Percentiles rank a stretch among this genome's conserved stretches.
These are phyloP conservation scores for Hyles euphorbiae DNA, from an alignment of 1,140 invertebrate species.

Conservation along the genomic window DNA sequence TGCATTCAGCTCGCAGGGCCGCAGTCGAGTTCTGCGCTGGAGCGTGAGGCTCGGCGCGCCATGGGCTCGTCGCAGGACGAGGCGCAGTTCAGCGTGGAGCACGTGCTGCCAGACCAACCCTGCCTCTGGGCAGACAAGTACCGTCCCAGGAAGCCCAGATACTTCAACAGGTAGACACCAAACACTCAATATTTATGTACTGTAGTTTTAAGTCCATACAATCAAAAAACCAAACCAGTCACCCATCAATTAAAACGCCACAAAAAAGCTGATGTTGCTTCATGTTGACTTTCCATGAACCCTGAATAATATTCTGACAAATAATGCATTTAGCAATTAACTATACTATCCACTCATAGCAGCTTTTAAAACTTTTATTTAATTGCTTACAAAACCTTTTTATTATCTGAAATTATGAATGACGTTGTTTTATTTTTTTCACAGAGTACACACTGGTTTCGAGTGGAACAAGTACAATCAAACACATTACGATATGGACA, in stretches of 20 bases:
- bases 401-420: too few relatives aligned
- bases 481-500: conserved; percentile 99
- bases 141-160: conserved; percentile 95
- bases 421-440: too few relatives aligned
- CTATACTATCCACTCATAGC: too few relatives aligned
- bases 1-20: conserved; percentile 37
- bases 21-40: conserved; percentile 78
- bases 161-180: conserved; percentile 87
- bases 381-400: too few relatives aligned
- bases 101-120: conserved; percentile 88
- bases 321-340: too few relatives aligned
- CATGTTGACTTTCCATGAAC: too few relatives aligned
- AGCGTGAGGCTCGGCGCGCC: conserved; percentile 89
- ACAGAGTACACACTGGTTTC: conserved; percentile 93
- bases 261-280: too few relatives aligned
- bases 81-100: conserved; percentile 94
- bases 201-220: too few relatives aligned
- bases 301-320: too few relatives aligned
- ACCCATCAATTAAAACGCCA: too few relatives aligned
- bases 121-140: conserved; percentile 99
- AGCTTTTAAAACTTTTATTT: too few relatives aligned
- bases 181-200: background rate
- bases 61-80: conserved; percentile 88
- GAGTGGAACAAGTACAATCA: conserved; percentile 99
- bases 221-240: too few relatives aligned